phyloP scores from a whole-genome alignment of 1,140 invertebrate species.

The Harpegnathos saltator region DNA sequence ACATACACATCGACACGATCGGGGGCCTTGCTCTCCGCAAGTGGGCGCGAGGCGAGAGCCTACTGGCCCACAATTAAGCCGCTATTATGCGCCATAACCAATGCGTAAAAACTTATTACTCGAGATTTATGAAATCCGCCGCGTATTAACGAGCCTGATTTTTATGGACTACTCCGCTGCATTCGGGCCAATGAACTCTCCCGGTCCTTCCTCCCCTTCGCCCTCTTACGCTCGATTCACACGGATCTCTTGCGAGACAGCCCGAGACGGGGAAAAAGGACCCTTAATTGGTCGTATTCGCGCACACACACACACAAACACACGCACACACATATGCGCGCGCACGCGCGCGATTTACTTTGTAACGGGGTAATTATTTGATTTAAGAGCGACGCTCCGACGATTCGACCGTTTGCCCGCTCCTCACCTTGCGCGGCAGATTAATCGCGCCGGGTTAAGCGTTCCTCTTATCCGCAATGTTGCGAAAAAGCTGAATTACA shows the following conservation, averaged over 20 bases:
- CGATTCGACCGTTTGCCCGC: conserved; percentile 14
- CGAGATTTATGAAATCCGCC: conserved; percentile 66
- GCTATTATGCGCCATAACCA: conserved; percentile 67
- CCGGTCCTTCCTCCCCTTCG: conserved; percentile 22
- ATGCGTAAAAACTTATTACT: conserved; percentile 69
- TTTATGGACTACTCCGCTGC: conserved; percentile 57
- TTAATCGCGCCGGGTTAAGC: conserved; percentile 29
- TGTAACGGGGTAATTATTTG: conserved; percentile 28
- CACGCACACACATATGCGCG: background rate
- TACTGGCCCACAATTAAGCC: conserved; percentile 67
- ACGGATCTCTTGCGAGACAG: background rate
- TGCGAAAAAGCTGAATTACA: conserved; percentile 52
- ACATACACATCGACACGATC: background rate
- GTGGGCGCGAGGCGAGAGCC: conserved; percentile 33
- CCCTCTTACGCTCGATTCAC: conserved; percentile 40
- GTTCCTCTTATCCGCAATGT: conserved; percentile 37
- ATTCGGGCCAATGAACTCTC: conserved; percentile 67
- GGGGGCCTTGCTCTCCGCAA: background rate
- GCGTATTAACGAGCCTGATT: conserved; percentile 62
- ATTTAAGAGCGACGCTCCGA: conserved; percentile 45
- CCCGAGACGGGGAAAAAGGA: conserved; percentile 4
- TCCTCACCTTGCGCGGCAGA: conserved; percentile 19
- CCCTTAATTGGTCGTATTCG: background rate
- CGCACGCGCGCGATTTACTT: conserved; percentile 12
- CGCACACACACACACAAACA: no score